Base-by-base conservation (phyloP, 2,113 vertebrate genomes). In the Haemorhous mexicanus region DNA sequence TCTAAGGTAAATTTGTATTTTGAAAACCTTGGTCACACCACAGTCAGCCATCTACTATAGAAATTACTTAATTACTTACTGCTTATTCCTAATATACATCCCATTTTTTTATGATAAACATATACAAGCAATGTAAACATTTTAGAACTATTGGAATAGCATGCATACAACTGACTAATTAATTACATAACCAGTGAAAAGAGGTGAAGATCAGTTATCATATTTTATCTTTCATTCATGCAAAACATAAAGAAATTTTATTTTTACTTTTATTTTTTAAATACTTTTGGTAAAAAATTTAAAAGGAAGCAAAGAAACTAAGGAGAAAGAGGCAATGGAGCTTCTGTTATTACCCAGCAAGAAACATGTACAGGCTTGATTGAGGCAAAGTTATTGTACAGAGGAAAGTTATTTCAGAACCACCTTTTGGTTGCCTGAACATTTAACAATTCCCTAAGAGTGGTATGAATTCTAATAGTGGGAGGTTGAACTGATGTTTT, bases 251-350 rank as follows among this genome's bases (percentile, higher is more conserved):
- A 41, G 7, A 47, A 35, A 82, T 32, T 41, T 53, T 4, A 35
- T 35, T 13, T 50, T 35, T 11, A 7, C 8, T 44, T 82, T 6
- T 33, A 14, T 5, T 32, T 20, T 17, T 28, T 27, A 14, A 53
- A 35, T 66, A 80, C 6, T 55, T 55, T 16, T 2, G 7, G 8
- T 2, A 7, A 14, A 41, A 28, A 6, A 1, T 1, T 3, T 15
- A 3, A 11, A 46, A 43, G 8, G 3, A 16, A 39, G 2, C 3
- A 33, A 75, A 79, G 19, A n/a, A 63, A 24, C 9, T 26, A 15
- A 17, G 30, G 26, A 43, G 10, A 76, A 49, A 90, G 18, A 76
- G 3, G 2, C 6, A 58, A 12, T 41, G 43, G 21, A 58, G 5
- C 4, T 35, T 73, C 13, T 62, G 4, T 22, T 84, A 27, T 16